Conservation (phyloP, 2,797 vertebrate genomes). For the Pterois miles region DNA sequence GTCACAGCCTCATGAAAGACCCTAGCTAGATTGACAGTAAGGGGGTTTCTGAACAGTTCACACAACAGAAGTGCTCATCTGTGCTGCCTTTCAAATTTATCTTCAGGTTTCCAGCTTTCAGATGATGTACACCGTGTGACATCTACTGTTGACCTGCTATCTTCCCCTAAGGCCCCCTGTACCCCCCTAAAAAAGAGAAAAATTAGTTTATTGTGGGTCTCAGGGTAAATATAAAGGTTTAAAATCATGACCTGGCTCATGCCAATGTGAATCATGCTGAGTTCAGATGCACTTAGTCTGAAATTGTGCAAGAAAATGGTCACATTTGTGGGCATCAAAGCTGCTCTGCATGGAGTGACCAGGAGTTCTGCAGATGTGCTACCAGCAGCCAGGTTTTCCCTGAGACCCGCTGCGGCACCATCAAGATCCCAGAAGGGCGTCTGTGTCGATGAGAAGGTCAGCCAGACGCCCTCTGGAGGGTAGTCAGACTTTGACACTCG, state of each 20-base stretch:
- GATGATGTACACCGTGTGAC: no score
- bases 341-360: constrained; percentile 26
- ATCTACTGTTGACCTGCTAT: no score
- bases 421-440: constrained; percentile 48
- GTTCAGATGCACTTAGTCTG: constrained; percentile 21
- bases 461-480: constrained; percentile 65
- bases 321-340: constrained; percentile 32
- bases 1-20: no score
- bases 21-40: no score
- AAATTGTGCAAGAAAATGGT: constrained; percentile 21
- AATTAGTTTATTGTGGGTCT: no score
- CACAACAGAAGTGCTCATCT: no score
- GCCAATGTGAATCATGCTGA: constrained; percentile 3
- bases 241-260: constrained; percentile 26
- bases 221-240: constrained; percentile 46
- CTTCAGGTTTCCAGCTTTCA: no score
- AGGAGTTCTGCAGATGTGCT: constrained; percentile 58
- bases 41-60: no score
- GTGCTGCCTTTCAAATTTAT: no score
- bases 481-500: constrained; percentile 61
- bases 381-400: constrained; percentile 45
- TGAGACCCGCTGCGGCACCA: constrained; percentile 48
- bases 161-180: no score
- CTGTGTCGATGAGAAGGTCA: constrained; percentile 76
- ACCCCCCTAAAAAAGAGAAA: no score